Conservation (phyloP, 1,140 invertebrate species). For the Drosophila truncata region DNA sequence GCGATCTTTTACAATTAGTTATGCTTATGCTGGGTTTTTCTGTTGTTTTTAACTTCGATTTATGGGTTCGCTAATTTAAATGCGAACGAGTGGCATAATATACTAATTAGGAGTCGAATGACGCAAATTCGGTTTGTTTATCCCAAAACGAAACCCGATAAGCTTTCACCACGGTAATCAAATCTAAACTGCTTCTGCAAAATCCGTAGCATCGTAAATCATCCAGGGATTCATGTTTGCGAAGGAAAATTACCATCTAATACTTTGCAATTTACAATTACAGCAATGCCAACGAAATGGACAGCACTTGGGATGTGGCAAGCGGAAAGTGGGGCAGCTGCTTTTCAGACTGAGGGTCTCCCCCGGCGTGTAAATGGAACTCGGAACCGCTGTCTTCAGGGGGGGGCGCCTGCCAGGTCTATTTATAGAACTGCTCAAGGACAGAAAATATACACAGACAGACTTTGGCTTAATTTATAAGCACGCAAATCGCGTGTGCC, state of each 20-base stretch:
- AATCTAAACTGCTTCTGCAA: slow-evolving; percentile 18
- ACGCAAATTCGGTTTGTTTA: slow-evolving; percentile 46
- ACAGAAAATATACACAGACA: slow-evolving; percentile 41
- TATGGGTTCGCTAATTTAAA: slow-evolving; percentile 38
- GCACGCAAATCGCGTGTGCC: slow-evolving; percentile 68
- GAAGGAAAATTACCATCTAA: slow-evolving; percentile 41
- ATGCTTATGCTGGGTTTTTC: slow-evolving; percentile 48
- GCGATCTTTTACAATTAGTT: slow-evolving; percentile 14
- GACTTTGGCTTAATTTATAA: slow-evolving; percentile 72
- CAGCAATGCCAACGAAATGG: slow-evolving; percentile 13
- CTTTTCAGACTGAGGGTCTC: slow-evolving; percentile 16
- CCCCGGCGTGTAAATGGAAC: slow-evolving; percentile 40
- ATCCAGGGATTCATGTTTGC: slow-evolving; percentile 6
- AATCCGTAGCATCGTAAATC: slow-evolving; percentile 35
- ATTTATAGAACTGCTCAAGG: slow-evolving; percentile 53
- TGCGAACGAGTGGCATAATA: slow-evolving; percentile 26
- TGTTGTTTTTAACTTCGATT: slow-evolving; percentile 30
- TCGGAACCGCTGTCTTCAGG: slow-evolving; percentile 43
- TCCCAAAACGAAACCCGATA: slow-evolving; percentile 48
- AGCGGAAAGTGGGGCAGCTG: slow-evolving; percentile 6
- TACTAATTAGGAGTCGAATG: slow-evolving; percentile 54
- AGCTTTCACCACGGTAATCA: slow-evolving; percentile 54
- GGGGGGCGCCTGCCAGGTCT: slow-evolving; percentile 16
- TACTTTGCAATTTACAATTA: slow-evolving; percentile 25
- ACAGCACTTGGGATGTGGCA: slow-evolving; percentile 9